Base-by-base conservation (phyloP, 2,113 vertebrate species). In the Collichthys lucidus region DNA sequence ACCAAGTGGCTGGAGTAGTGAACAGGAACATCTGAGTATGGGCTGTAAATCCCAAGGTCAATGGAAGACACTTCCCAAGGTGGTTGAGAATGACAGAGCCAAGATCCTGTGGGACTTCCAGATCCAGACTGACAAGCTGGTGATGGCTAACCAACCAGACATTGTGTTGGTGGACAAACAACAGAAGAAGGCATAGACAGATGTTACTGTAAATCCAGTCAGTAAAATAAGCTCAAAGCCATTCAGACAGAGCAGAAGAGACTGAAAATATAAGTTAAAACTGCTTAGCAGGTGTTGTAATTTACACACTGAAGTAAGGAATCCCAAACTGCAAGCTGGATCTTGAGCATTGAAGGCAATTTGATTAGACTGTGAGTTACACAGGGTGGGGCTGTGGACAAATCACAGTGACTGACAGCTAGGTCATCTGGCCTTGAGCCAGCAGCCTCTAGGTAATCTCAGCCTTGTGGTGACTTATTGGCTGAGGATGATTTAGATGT, bases 381-480 rank as follows among this genome's bases (percentile, higher is more conserved):
- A 49, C 35, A 10, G 72, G 86, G 76, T 8, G 70, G 24, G 68
- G 72, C 63, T 66, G 72, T 9, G 29, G 68, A 85, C 79, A 90
- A 93, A 92, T 93, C 83, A 85, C 64, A 50, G 17, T 76, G 83
- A 80, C 22, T 77, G 85, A 88, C 88, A 86, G 86, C 44, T 55
- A 16, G 56, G 56, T 78, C 86, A 53, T 74, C 68, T 75, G 84
- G 80, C 80, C 78, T 66, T 67, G 46, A 78, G 74, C 81, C 85
- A 82, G 60, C 70, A 77, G 86, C 52, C 74, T 22, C 61, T 65
- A 69, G 70, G 64, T 79, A 78, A 64, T 77, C 42, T 50, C 15
- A 0, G 57, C 75, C 74, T 62, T 68, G 67, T 75, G 62, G 20
- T 77, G 55, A 85, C 63, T 86, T 80, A 87, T 84, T 77, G 71